phyloP scores from a whole-genome alignment of 2,113 vertebrate genomes.

The Heptranchias perlo region DNA sequence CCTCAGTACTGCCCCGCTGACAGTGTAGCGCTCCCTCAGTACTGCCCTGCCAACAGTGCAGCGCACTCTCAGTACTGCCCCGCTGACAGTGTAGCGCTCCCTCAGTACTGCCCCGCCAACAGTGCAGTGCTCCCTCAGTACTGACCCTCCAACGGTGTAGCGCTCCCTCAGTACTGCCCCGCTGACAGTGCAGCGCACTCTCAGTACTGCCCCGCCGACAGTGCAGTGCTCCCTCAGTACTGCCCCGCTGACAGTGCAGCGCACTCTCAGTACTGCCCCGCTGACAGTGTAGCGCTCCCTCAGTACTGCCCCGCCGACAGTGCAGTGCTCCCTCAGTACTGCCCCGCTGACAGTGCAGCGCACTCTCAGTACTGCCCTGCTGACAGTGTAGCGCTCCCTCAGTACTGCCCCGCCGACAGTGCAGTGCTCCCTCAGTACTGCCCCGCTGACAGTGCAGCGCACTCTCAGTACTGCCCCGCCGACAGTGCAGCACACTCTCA shows the following conservation, averaged over 20 bases:
- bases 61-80: not conserved
- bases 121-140: not conserved
- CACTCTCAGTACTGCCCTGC: not conserved
- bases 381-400: not conserved
- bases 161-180: not conserved
- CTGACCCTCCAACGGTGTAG: not conserved
- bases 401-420: not conserved
- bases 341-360: not conserved
- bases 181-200: not conserved
- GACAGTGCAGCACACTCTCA: not conserved
- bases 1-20: not conserved
- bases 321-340: not conserved
- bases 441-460: not conserved
- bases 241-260: not conserved
- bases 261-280: not conserved
- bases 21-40: not conserved
- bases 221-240: not conserved
- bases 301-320: not conserved
- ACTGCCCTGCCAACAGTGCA: not conserved
- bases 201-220: not conserved
- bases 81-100: not conserved
- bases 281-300: not conserved
- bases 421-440: not conserved
- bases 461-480: not conserved
- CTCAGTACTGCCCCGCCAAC: not conserved